Percentiles rank a stretch among this genome's conserved stretches.
Evolutionary conservation across 1,140 invertebrate genomes (phyloP).

Genomic region (Nautilus pompilius): DNA sequence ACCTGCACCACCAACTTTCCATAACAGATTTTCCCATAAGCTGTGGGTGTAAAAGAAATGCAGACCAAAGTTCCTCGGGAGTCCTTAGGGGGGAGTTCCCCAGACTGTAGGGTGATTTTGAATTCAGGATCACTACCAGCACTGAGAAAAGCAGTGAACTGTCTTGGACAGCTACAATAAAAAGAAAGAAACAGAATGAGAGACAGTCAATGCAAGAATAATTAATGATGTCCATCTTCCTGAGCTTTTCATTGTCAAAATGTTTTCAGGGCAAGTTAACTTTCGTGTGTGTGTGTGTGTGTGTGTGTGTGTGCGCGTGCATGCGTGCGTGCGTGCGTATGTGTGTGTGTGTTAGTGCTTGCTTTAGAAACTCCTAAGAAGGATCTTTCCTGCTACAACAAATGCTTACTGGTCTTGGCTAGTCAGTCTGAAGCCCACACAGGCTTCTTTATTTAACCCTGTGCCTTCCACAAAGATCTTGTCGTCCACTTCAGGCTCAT

Average conservation of each 20-base stretch:
- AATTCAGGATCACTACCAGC: constrained; percentile 51
- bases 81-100: constrained; percentile 44
- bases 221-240: too few relatives aligned
- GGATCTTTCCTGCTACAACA: too few relatives aligned
- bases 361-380: too few relatives aligned
- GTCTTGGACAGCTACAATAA: constrained; percentile 39
- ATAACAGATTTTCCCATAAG: constrained; percentile 51
- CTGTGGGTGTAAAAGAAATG: constrained; percentile 42
- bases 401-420: constrained; percentile 51
- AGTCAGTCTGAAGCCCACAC: constrained; percentile 47
- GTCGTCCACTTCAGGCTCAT: constrained; percentile 51
- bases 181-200: too few relatives aligned
- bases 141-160: constrained; percentile 47
- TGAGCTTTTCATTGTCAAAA: too few relatives aligned
- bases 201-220: too few relatives aligned
- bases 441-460: constrained; percentile 47
- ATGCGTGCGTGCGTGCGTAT: too few relatives aligned
- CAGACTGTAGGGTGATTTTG: constrained; percentile 38
- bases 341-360: too few relatives aligned
- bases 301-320: too few relatives aligned
- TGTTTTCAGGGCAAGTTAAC: too few relatives aligned
- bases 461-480: constrained; percentile 45
- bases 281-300: too few relatives aligned
- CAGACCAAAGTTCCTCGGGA: constrained; percentile 43
- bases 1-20: constrained; percentile 52